Conservation (phyloP, 2,113 vertebrate genomes). For the Neogobius melanostomus region DNA sequence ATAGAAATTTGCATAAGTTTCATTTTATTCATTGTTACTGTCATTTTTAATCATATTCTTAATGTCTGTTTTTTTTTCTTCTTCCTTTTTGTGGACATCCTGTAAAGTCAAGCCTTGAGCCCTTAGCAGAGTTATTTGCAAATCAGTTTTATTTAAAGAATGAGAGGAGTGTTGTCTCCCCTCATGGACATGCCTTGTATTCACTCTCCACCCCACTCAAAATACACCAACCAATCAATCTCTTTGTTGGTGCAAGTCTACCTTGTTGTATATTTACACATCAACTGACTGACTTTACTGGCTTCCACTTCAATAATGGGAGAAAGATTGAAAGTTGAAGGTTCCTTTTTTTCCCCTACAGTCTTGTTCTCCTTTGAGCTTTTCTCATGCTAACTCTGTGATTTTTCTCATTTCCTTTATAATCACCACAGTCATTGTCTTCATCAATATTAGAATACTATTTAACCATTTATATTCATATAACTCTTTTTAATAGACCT, state of each 20-base stretch:
- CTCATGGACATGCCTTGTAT: constrained; percentile 56
- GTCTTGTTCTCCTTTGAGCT: constrained; percentile 54
- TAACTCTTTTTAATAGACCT: constrained; percentile 76
- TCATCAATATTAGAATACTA: constrained; percentile 39
- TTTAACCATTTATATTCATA: constrained; percentile 61
- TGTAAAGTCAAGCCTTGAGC: constrained; percentile 79
- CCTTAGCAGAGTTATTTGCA: constrained; percentile 77
- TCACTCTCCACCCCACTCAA: constrained; percentile 51
- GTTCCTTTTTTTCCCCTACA: constrained; percentile 52
- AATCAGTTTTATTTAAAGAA: constrained; percentile 64
- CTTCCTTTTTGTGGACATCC: constrained; percentile 78
- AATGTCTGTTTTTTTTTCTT: constrained; percentile 65
- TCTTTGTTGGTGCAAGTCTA: constrained; percentile 70
- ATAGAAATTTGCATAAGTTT: constrained; percentile 79
- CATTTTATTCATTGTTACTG: constrained; percentile 79
- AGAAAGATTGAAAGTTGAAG: constrained; percentile 61
- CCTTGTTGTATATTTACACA: constrained; percentile 81
- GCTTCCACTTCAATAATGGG: constrained; percentile 70
- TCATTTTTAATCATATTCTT: constrained; percentile 69
- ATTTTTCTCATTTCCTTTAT: constrained; percentile 22
- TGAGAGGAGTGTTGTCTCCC: constrained; percentile 49
- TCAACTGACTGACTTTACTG: constrained; percentile 69
- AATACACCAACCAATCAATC: constrained; percentile 54
- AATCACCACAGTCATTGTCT: constrained; percentile 32
- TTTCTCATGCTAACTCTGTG: constrained; percentile 48